Conservation (phyloP, 2,113 vertebrate species). For the Engraulis encrasicolus region DNA sequence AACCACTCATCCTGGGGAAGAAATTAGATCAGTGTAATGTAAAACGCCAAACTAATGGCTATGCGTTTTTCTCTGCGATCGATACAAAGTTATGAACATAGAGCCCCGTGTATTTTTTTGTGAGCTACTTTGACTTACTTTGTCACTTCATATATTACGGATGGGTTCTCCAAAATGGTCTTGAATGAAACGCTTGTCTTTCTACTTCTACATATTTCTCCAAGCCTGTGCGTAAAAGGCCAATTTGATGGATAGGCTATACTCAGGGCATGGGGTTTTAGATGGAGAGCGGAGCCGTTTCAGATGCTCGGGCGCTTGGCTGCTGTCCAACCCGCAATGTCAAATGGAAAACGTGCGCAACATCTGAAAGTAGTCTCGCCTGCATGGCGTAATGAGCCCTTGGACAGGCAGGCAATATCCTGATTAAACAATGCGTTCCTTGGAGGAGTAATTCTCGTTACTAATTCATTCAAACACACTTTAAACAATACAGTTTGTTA, state of each 20-base stretch:
- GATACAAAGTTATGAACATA: not conserved
- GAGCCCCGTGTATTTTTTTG: not conserved
- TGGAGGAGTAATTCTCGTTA: not conserved
- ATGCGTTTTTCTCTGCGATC: not conserved
- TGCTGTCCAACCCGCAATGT: conserved; percentile 69
- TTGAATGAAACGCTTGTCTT: not conserved
- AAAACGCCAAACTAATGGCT: conserved; percentile 4
- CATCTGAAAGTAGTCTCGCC: conserved; percentile 46
- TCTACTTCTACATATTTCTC: not conserved
- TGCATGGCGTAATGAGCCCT: not conserved
- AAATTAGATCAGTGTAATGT: conserved; percentile 32
- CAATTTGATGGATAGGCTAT: not conserved
- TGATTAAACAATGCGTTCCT: not conserved
- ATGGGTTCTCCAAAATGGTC: not conserved
- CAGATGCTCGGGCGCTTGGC: conserved; percentile 15
- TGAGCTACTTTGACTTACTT: not conserved
- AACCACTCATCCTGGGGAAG: conserved; percentile 72
- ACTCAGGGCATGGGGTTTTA: not conserved
- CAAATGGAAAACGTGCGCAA: conserved; percentile 60
- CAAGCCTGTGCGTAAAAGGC: not conserved
- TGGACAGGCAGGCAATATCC: not conserved
- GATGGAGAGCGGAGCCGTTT: not conserved
- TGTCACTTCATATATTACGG: not conserved
- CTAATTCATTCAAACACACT: not conserved
- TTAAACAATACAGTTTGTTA: not conserved